phyloP scores from a whole-genome alignment of 2,113 vertebrate species.

The Myanophis thanlyinensis region DNA sequence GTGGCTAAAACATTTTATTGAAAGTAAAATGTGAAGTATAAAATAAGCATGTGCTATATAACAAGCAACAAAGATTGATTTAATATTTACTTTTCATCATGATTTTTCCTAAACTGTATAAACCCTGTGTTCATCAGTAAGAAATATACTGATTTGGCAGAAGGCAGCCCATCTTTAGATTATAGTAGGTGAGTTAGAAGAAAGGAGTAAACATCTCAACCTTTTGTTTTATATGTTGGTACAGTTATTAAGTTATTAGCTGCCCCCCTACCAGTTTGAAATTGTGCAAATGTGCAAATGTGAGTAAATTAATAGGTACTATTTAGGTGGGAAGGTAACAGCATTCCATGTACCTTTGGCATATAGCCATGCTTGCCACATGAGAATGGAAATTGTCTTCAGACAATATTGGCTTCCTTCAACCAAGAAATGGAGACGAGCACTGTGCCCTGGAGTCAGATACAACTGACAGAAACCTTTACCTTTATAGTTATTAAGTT shows the following conservation, averaged over 20 bases:
- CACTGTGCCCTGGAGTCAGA: not conserved
- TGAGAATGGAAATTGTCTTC: not conserved
- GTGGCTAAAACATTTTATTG: not conserved
- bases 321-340: not conserved
- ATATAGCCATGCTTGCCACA: not conserved
- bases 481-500: not conserved
- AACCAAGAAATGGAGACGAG: not conserved
- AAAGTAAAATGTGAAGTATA: not conserved
- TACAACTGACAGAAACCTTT: not conserved
- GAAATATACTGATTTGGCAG: not conserved
- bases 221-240: not conserved
- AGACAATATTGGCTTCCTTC: not conserved
- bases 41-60: not conserved
- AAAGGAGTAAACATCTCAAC: not conserved
- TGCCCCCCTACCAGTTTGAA: not conserved
- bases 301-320: not conserved
- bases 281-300: not conserved
- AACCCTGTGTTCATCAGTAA: not conserved
- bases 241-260: not conserved
- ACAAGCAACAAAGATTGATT: not conserved
- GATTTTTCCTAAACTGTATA: not conserved
- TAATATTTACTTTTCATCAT: not conserved
- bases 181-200: not conserved
- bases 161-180: not conserved
- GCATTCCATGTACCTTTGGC: not conserved